Percentiles rank a stretch among this genome's conserved stretches.
These are phyloP conservation scores for Apis laboriosa DNA, from an alignment of 1,140 invertebrate genomes.

Conservation along the genomic window DNA sequence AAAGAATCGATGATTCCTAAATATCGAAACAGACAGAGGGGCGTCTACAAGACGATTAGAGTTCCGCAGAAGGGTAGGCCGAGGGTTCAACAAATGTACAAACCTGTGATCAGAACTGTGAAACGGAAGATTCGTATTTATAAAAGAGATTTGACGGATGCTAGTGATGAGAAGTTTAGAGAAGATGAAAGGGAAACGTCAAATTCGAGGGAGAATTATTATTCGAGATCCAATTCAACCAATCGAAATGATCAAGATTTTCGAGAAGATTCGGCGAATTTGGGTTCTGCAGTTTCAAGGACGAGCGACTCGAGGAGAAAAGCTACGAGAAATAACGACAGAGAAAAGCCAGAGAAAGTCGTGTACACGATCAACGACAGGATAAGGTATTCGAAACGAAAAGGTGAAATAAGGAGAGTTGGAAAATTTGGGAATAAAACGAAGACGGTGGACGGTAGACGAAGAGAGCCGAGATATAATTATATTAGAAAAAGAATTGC, in stretches of 20 bases:
- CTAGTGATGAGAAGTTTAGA: no score
- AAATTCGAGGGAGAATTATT: not conserved
- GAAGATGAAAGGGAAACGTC: not conserved
- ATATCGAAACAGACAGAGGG: not conserved
- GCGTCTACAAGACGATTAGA: slow-evolving; percentile 13
- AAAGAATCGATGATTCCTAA: slow-evolving; percentile 54
- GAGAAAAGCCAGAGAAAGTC: slow-evolving; percentile 38
- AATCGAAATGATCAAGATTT: not conserved
- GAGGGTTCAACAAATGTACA: not conserved
- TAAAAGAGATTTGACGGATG: slow-evolving; percentile 22
- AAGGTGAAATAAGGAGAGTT: slow-evolving; percentile 36
- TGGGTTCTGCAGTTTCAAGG: not conserved
- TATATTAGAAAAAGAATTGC: slow-evolving; percentile 31
- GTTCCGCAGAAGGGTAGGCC: not conserved
- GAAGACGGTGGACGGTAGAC: slow-evolving; percentile 52
- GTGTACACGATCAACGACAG: slow-evolving; percentile 65
- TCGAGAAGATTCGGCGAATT: not conserved
- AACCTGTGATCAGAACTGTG: not conserved
- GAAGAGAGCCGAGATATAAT: slow-evolving; percentile 71
- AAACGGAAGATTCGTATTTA: slow-evolving; percentile 36
- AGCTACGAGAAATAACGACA: not conserved
- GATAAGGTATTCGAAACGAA: slow-evolving; percentile 61
- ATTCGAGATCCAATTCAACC: not conserved
- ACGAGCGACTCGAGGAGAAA: not conserved
- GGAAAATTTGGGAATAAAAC: slow-evolving; percentile 58